Evolutionary conservation across 2,113 vertebrate genomes (phyloP).

Genomic region (Gnathonemus longibarbis): DNA sequence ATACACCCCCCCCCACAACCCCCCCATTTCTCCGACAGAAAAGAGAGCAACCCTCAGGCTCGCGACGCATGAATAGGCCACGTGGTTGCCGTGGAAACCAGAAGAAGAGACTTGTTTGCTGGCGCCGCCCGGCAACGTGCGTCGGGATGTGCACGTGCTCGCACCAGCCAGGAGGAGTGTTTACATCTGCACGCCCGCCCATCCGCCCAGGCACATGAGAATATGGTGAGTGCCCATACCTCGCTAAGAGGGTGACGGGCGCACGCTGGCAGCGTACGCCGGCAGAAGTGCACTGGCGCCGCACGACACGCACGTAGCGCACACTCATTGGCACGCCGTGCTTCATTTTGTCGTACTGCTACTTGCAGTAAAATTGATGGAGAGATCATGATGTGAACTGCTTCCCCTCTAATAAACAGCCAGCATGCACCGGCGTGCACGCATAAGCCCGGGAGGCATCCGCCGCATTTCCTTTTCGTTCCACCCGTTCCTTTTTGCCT

Average conservation of each 20-base stretch:
- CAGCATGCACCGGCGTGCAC: not conserved
- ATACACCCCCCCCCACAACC: slow-evolving; percentile 36
- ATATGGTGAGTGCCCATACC: not conserved
- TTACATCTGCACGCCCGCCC: slow-evolving; percentile 11
- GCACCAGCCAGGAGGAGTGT: not conserved
- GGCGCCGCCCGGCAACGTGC: not conserved
- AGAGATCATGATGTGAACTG: not conserved
- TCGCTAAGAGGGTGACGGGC: not conserved
- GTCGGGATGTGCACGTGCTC: not conserved
- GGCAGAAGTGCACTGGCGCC: not conserved
- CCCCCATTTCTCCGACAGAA: not conserved
- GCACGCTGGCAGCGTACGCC: not conserved
- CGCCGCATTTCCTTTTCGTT: not conserved
- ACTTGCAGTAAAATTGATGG: not conserved
- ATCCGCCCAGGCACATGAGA: not conserved
- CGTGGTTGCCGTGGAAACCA: slow-evolving; percentile 54
- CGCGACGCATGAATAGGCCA: slow-evolving; percentile 52
- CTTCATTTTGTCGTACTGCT: not conserved
- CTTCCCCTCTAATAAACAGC: not conserved
- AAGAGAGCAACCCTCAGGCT: slow-evolving; percentile 34
- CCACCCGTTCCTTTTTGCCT: slow-evolving; percentile 12
- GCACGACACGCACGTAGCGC: too few species aligned
- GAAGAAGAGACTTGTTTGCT: not conserved
- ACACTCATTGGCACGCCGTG: not conserved
- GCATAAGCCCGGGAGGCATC: not conserved